A percentile compares a stretch with the other conserved stretches of the same genome.
phyloP scores from a whole-genome alignment of 2,888 invertebrate genomes.

The Cerastis leucographa region DNA sequence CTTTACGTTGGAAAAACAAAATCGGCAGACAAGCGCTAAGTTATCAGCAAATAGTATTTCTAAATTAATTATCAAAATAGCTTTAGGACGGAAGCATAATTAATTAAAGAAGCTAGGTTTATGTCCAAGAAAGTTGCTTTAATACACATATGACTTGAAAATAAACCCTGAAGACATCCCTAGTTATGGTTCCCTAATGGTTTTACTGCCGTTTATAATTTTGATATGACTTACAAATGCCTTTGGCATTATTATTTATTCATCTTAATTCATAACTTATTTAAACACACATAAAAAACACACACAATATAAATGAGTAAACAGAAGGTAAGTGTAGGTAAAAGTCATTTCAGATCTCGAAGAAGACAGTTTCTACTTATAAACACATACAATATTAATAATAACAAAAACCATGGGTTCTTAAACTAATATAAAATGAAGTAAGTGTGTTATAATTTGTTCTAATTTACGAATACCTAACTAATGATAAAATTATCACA shows the following conservation, averaged over 20 bases:
- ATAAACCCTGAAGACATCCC: conserved; percentile 34
- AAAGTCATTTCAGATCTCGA: neutral
- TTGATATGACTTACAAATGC: conserved; percentile 81
- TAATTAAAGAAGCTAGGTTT: conserved; percentile 64
- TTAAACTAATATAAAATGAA: conserved; percentile 9
- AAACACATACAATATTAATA: neutral
- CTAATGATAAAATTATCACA: conserved; percentile 75
- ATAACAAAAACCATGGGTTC: neutral
- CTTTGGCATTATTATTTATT: conserved; percentile 74
- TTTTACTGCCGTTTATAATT: conserved; percentile 60
- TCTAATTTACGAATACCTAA: conserved; percentile 44
- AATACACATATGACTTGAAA: conserved; percentile 37
- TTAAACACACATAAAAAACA: conserved; percentile 33
- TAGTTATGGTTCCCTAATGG: conserved; percentile 35
- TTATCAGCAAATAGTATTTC: conserved; percentile 51
- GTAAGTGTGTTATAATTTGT: conserved; percentile 28
- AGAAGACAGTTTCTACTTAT: neutral
- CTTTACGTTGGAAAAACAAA: conserved; percentile 8
- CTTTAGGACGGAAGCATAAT: conserved; percentile 78
- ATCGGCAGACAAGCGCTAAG: conserved; percentile 13
- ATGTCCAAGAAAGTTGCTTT: conserved; percentile 35
- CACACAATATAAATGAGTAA: conserved; percentile 6
- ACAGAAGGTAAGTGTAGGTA: neutral
- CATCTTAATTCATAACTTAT: conserved; percentile 52
- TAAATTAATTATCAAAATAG: conserved; percentile 61